A percentile compares a stretch with the other conserved stretches of the same genome.
These are phyloP conservation scores for Quiscalus mexicanus DNA, from an alignment of 2,113 vertebrate genomes.

Conservation along the genomic window DNA sequence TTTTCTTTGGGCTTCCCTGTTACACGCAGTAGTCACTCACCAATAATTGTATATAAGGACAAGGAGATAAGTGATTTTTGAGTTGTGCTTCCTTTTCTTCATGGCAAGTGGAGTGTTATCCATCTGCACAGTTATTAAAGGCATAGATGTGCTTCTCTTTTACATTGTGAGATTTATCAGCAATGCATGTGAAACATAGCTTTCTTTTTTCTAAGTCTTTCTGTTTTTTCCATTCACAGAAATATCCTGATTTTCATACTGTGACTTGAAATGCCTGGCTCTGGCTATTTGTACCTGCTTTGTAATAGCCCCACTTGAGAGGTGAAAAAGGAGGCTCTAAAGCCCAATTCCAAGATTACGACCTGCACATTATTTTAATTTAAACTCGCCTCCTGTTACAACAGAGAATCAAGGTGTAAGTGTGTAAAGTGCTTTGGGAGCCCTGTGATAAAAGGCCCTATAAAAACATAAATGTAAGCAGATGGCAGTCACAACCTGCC, in stretches of 20 bases:
- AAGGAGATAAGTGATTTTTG: not conserved
- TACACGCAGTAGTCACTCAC: not conserved
- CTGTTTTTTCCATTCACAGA: not conserved
- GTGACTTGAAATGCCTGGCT: not conserved
- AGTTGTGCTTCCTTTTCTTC: not conserved
- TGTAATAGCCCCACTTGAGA: conserved; percentile 27
- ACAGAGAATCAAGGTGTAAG: conserved; percentile 59
- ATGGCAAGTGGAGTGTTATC: not conserved
- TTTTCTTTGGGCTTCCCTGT: not conserved
- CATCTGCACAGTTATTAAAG: not conserved
- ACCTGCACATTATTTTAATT: conserved; percentile 55
- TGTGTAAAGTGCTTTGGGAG: conserved; percentile 64
- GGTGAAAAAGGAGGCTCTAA: conserved; percentile 47
- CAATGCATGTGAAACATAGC: not conserved
- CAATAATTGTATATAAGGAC: not conserved
- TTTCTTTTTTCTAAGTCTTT: not conserved
- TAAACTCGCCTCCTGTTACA: conserved; percentile 55
- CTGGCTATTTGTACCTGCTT: conserved; percentile 31
- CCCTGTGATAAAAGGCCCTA: conserved; percentile 47
- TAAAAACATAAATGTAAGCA: conserved; percentile 64
- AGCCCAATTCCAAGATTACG: conserved; percentile 52
- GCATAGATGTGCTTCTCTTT: not conserved
- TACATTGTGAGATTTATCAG: not conserved
- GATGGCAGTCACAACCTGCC: conserved; percentile 32
- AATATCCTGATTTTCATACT: not conserved